These are phyloP conservation scores for Megalops atlanticus DNA, from an alignment of 2,113 vertebrate species.

Conservation along the genomic window DNA sequence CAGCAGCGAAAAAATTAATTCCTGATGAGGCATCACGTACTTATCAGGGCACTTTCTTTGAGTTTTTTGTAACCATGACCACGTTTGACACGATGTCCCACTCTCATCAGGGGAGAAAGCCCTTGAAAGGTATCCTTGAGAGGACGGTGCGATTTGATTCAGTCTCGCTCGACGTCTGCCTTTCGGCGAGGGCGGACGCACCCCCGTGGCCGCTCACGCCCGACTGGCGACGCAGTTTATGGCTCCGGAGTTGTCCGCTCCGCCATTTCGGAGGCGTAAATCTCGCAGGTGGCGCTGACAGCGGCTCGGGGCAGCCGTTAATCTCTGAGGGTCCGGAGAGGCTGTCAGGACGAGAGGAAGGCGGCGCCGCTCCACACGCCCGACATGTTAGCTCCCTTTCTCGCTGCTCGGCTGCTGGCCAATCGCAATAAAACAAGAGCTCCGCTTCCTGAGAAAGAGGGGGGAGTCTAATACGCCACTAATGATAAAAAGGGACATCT, in stretches of 20 bases:
- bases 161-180: neutral
- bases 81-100: neutral
- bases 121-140: neutral
- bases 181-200: neutral
- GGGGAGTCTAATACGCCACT: neutral
- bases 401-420: neutral
- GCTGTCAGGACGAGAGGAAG: neutral
- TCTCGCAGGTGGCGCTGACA: neutral
- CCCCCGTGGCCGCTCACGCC: neutral
- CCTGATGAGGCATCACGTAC: no score
- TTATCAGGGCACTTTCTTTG: neutral
- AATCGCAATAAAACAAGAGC: neutral
- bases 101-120: neutral
- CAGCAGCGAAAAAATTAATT: no score
- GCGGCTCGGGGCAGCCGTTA: neutral
- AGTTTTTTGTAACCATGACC: neutral
- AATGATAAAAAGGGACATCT: neutral
- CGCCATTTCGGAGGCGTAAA: neutral
- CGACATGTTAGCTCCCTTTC: neutral
- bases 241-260: neutral
- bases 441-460: neutral
- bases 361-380: neutral
- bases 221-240: neutral
- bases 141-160: neutral
- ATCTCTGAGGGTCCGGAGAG: no score